phyloP scores from a whole-genome alignment of 2,888 invertebrate genomes.

The Escarpia spicata region DNA sequence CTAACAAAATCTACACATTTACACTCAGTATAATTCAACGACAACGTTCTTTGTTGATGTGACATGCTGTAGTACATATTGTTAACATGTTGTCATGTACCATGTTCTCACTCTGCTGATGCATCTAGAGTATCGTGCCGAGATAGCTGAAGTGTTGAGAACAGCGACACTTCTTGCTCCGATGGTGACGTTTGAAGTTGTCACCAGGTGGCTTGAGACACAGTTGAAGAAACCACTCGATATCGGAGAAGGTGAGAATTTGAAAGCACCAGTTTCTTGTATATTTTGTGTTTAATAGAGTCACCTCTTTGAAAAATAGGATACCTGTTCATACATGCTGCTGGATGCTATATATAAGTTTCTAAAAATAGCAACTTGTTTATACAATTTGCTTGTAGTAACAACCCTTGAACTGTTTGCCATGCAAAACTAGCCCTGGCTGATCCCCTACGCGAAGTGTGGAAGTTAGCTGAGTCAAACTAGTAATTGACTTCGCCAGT shows the following conservation, averaged over 20 bases:
- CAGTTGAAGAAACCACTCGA: conserved; percentile 70
- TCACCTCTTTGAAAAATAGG: not conserved
- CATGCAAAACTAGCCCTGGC: too few species aligned
- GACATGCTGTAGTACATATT: not conserved
- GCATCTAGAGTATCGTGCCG: conserved; percentile 74
- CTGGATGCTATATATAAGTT: not conserved
- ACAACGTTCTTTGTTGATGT: not conserved
- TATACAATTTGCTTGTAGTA: too few species aligned
- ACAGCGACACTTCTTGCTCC: conserved; percentile 84
- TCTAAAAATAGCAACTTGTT: too few species aligned
- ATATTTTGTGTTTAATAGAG: not conserved
- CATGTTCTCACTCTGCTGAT: not conserved
- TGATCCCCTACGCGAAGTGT: too few species aligned
- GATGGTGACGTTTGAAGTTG: conserved; percentile 82
- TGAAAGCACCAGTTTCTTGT: not conserved
- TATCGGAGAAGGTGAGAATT: conserved; percentile 47
- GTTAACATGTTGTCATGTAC: not conserved
- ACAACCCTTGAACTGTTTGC: too few species aligned
- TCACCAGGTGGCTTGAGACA: conserved; percentile 82
- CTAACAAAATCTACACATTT: not conserved
- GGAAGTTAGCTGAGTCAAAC: too few species aligned
- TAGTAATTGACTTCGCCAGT: too few species aligned
- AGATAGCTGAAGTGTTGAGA: conserved; percentile 80
- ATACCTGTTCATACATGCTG: too few species aligned
- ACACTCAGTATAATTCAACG: not conserved